These are phyloP conservation scores for Lichenostomus cassidix DNA, from an alignment of 2,113 vertebrate species.

Conservation along the genomic window DNA sequence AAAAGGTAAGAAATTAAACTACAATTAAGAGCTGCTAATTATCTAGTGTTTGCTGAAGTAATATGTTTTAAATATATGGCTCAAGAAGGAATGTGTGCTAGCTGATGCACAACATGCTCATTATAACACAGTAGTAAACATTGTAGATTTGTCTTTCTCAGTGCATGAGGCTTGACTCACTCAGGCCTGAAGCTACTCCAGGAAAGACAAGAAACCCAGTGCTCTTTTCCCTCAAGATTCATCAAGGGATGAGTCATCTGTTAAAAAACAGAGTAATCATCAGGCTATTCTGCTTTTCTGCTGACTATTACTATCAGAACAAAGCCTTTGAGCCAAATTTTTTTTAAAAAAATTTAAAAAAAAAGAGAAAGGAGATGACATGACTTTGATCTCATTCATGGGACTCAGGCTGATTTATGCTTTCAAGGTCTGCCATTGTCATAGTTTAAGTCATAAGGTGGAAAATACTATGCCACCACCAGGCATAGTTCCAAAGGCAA, in stretches of 20 bases:
- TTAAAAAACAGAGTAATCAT: slow-evolving; percentile 57
- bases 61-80: slow-evolving; percentile 14
- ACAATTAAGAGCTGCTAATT: not conserved
- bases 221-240: slow-evolving; percentile 41
- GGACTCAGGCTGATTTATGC: not conserved
- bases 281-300: slow-evolving; percentile 48
- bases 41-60: slow-evolving; percentile 22
- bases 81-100: slow-evolving; percentile 3
- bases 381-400: slow-evolving; percentile 21
- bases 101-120: not conserved
- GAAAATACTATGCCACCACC: not conserved
- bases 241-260: slow-evolving; percentile 55
- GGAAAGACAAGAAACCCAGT: slow-evolving; percentile 40
- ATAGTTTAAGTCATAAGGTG: not conserved
- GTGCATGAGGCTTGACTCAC: slow-evolving; percentile 12
- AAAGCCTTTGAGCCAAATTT: not conserved
- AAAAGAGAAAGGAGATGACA: accelerated
- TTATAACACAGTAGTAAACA: not conserved
- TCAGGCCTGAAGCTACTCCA: slow-evolving; percentile 40
- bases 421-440: slow-evolving; percentile 8
- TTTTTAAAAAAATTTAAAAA: not conserved
- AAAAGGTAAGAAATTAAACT: not conserved
- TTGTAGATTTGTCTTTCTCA: not conserved
- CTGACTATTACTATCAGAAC: slow-evolving; percentile 47
- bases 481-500: not conserved